Conservation (phyloP, 92 coral and sea anemone genomes). For the Parazoanthus darwini region DNA sequence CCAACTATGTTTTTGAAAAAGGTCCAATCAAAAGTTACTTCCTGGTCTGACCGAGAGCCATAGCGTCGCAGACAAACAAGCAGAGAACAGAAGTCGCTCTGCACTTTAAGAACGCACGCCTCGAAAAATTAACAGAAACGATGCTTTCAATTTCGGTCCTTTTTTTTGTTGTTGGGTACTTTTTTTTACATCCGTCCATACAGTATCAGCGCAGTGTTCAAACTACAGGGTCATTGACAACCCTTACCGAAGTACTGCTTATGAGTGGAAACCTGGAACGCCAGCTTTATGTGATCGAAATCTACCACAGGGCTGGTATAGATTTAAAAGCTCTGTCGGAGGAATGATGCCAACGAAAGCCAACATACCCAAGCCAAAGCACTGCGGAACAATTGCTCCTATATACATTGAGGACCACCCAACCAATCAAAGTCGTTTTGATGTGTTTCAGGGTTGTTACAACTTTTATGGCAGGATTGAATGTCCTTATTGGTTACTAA, state of each 20-base stretch:
- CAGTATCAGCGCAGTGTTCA: neutral
- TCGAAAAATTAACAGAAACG: neutral
- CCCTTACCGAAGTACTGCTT: neutral
- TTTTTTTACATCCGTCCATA: neutral
- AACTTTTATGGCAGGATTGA: neutral
- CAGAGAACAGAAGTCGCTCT: neutral
- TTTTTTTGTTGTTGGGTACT: neutral
- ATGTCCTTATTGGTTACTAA: neutral
- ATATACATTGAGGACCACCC: neutral
- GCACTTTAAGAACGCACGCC: neutral
- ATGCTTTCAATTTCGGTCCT: neutral
- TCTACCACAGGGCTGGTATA: neutral
- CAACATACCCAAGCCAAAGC: neutral
- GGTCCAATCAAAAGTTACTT: slow-evolving; percentile 6
- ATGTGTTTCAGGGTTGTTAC: neutral
- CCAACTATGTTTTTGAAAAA: no score
- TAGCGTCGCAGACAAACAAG: neutral
- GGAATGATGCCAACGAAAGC: neutral
- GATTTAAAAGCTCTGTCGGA: neutral
- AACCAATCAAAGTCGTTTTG: neutral
- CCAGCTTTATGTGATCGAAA: neutral
- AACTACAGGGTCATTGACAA: neutral
- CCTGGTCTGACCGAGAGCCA: neutral
- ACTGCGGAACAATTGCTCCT: slow-evolving; percentile 8
- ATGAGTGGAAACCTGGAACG: neutral